Evolutionary conservation across 2,113 vertebrate genomes (phyloP).

Genomic region (Diphyllodes magnificus): DNA sequence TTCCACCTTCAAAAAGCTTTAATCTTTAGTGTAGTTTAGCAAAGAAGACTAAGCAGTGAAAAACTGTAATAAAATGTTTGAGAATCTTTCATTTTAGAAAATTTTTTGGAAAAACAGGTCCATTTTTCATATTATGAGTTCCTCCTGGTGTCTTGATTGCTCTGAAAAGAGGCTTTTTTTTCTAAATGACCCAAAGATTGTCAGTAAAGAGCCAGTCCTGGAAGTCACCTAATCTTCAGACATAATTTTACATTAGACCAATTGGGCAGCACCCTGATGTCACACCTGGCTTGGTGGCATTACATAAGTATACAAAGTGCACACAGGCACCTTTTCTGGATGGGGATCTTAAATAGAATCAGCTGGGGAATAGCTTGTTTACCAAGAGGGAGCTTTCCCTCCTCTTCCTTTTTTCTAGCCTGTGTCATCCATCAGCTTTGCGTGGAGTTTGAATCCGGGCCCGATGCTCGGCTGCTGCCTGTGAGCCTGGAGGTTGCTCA

Average conservation of each 20-base stretch:
- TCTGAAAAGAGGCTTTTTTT: neutral
- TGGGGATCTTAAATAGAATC: neutral
- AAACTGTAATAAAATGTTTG: neutral
- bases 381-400: neutral
- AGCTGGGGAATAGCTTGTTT: neutral
- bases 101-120: neutral
- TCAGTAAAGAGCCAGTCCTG: neutral
- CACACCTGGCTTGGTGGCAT: neutral
- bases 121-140: neutral
- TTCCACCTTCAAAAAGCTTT: neutral
- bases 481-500: neutral
- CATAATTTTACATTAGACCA: neutral
- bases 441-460: fast-evolving
- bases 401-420: neutral
- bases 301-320: neutral
- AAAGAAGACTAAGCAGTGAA: neutral
- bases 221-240: neutral
- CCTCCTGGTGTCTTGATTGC: neutral
- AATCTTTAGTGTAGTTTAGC: neutral
- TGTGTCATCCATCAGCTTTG: neutral
- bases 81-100: neutral
- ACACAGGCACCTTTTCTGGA: neutral
- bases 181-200: neutral
- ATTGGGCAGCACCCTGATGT: neutral
- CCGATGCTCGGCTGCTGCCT: fast-evolving